These are phyloP conservation scores for Ptyas mucosa DNA, from an alignment of 2,113 vertebrate species.

Conservation along the genomic window DNA sequence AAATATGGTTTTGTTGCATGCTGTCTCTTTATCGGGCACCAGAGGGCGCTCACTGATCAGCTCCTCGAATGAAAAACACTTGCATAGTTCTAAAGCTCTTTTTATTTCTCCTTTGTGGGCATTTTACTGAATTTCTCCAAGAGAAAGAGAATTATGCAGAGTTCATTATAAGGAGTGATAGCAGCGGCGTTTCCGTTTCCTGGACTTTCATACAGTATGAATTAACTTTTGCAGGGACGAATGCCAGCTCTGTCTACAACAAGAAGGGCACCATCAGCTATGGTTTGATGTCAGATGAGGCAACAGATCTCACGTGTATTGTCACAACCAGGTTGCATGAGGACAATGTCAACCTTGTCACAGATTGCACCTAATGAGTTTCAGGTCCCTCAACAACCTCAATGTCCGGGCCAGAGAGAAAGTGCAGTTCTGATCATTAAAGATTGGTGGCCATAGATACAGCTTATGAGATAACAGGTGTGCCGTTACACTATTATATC, in stretches of 20 bases:
- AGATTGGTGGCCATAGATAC: not conserved
- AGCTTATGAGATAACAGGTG: not conserved
- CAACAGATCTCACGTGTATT: not conserved
- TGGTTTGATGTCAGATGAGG: not conserved
- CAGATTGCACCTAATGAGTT: not conserved
- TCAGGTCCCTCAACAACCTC: not conserved
- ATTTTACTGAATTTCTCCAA: not conserved
- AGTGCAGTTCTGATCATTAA: not conserved
- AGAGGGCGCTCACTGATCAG: slow-evolving; percentile 51
- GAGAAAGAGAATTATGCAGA: not conserved
- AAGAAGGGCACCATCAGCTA: not conserved
- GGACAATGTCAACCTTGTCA: not conserved
- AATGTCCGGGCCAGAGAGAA: too few species aligned
- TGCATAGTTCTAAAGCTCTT: not conserved
- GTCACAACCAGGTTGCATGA: not conserved
- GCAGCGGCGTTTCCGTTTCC: not conserved
- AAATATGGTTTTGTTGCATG: accelerated
- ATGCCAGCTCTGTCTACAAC: not conserved
- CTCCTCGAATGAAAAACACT: not conserved
- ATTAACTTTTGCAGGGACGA: not conserved
- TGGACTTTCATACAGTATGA: not conserved
- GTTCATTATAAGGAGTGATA: not conserved
- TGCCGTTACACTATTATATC: not conserved
- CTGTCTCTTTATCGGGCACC: not conserved
- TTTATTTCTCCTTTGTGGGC: not conserved